Base-by-base conservation (phyloP, 2,888 invertebrate species). In the Andrena trimmerana region DNA sequence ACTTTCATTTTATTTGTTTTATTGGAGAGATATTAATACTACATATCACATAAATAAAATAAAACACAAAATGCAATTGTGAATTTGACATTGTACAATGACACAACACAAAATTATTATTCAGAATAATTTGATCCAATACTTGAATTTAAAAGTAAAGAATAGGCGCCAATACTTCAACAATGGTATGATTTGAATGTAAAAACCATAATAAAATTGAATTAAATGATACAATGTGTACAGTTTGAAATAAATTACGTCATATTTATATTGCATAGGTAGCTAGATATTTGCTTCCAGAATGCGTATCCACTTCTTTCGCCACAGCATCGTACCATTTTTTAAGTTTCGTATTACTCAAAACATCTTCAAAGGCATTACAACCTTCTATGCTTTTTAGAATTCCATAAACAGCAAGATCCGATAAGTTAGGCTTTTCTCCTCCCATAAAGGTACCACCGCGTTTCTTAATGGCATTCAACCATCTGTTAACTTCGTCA, bases 381-480 rank as follows among this genome's bases (percentile, higher is more conserved):
- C 99, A 99, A 0, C 99, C 99, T 94, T 99, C 98, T 92, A 99
- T 98, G 92, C 99, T 98, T 93, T 96, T 97, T 4, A 99, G 95
- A 2, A 98, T 96, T 0, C 99, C 99, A 92, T 96, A 99, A 0
- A 99, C 97, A 0, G 98, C 96, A 68, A 99, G 95, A 95, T 99
- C 99, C 0, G 99, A 98, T 7, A 99, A 95, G 93, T 99, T 97
- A 0, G 99, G 99, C 84, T 96, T 94, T 20, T 96, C 94, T 0
- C 99, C 99, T 7, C 99, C 99, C 94, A 98, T 96, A 93, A 98
- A 99, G 29, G 95, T 95, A 0, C 96, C 95, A 2, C 97, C 97
- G 86, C 96, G 96, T 59, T 95, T 95, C 52, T 96, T 95, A 1
- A 99, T 93, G 36, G 96, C 97, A 62, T 94, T 95, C 73, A 96